These are phyloP conservation scores for Mactromeris polynyma DNA, from an alignment of 2,888 invertebrate species.

Conservation along the genomic window DNA sequence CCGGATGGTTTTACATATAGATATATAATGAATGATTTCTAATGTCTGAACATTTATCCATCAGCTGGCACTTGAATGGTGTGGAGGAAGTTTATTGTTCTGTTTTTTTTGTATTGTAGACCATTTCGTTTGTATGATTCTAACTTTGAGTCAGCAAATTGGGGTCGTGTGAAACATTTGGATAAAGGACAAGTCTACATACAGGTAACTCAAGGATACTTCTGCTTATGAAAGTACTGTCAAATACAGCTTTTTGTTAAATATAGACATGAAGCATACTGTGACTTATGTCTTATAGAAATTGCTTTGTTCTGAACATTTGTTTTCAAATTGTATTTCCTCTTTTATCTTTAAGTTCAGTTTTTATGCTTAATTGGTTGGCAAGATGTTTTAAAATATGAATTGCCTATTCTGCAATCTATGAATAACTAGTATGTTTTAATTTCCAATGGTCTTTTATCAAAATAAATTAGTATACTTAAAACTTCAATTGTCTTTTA, in stretches of 20 bases:
- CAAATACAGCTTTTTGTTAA: not conserved
- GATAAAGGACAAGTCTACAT: conserved; percentile 96
- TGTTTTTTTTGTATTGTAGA: conserved; percentile 86
- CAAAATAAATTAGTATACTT: no score
- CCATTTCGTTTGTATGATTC: conserved; percentile 96
- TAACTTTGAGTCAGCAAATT: conserved; percentile 93
- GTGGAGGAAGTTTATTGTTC: not conserved
- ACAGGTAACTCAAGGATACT: conserved; percentile 90
- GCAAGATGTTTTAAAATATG: no score
- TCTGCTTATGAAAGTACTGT: not conserved
- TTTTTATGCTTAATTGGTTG: no score
- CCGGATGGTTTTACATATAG: no score
- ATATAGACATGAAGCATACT: not conserved
- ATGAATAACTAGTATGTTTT: no score
- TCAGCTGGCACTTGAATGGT: not conserved
- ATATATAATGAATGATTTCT: no score
- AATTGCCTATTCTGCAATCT: no score
- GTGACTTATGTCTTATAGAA: not conserved
- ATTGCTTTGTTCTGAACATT: not conserved
- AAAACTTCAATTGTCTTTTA: no score
- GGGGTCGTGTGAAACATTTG: conserved; percentile 95
- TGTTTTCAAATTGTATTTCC: no score
- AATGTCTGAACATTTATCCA: no score
- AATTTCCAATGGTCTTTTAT: no score
- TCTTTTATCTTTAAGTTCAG: no score